Evolutionary conservation across 2,797 vertebrate species (phyloP), one percentile per base, ranked within the genome.

Genomic region (Capromys pilorides): DNA sequence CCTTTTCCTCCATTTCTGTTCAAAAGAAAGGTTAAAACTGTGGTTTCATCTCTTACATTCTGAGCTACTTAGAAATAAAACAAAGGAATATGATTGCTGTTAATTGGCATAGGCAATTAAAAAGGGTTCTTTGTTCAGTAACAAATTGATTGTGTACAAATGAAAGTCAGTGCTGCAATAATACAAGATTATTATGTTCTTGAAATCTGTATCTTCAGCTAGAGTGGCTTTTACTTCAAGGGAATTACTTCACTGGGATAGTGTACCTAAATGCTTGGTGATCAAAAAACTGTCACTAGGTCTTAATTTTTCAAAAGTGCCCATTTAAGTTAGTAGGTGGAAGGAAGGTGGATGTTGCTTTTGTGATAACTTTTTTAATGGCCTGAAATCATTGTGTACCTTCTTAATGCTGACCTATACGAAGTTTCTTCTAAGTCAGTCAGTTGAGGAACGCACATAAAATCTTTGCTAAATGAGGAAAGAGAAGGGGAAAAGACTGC

Each of bases 81-180:
- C 91, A 93, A 96, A 96, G 79, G 94, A 92, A 96, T 95, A 96
- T 95, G 81, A 96, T 97, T 77, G 79, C 86, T 2, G 18, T 96
- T 97, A 97, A 97, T 93, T 96, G 94, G 87, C 94, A 86, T 0
- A 24, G 90, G 88, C 95, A 96, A 96, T 97, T 97, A 96, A 94
- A 96, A 96, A 96, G 79, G 69, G 83, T 92, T 96, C 92, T 96
- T 96, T 97, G 96, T 96, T 97, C 77, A 77, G 91, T 95, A 94
- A 95, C 96, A 96, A 85, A 96, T 92, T 97, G 97, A 97, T 97
- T 96, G 93, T 96, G 62, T 96, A 96, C 94, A 91, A 90, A 96
- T 92, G 95, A 96, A 96, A 96, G 88, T 95, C 86, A 93, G 89
- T 79, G 59, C 51, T 96, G 93, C 75, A 39, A 96, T 96, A 97